Evolutionary conservation across 2,797 vertebrate species (phyloP).

Genomic region (Chloroceryle inda): DNA sequence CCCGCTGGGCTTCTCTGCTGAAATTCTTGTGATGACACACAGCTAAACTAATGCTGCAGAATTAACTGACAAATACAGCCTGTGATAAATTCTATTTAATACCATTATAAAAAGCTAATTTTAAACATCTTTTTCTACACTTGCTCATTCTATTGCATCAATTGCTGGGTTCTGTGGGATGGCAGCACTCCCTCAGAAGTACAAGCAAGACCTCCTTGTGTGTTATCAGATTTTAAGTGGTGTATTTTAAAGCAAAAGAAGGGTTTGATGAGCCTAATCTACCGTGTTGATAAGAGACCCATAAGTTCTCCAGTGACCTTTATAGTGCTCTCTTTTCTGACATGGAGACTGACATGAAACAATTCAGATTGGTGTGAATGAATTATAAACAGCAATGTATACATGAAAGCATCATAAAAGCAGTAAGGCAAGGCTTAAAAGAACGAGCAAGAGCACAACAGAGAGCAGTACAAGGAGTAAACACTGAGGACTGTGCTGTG

Average conservation of each 20-base stretch:
- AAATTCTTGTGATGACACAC: fast-evolving
- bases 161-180: neutral
- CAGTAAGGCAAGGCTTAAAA: neutral
- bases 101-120: neutral
- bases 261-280: neutral
- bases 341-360: neutral
- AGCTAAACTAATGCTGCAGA: neutral
- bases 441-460: neutral
- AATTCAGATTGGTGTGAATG: neutral
- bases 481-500: neutral
- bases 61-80: neutral
- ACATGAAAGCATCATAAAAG: neutral
- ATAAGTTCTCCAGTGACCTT: neutral
- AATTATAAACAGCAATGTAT: neutral
- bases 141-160: neutral
- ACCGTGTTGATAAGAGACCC: neutral
- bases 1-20: neutral
- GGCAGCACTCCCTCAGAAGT: neutral
- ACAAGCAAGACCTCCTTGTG: neutral
- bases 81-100: neutral
- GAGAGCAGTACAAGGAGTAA: neutral
- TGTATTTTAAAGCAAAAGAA: neutral
- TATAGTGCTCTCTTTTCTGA: fast-evolving
- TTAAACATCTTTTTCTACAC: neutral
- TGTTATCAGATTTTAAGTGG: neutral